These are phyloP conservation scores for Acanthornis magna DNA, from an alignment of 2,797 vertebrate genomes.

Conservation along the genomic window DNA sequence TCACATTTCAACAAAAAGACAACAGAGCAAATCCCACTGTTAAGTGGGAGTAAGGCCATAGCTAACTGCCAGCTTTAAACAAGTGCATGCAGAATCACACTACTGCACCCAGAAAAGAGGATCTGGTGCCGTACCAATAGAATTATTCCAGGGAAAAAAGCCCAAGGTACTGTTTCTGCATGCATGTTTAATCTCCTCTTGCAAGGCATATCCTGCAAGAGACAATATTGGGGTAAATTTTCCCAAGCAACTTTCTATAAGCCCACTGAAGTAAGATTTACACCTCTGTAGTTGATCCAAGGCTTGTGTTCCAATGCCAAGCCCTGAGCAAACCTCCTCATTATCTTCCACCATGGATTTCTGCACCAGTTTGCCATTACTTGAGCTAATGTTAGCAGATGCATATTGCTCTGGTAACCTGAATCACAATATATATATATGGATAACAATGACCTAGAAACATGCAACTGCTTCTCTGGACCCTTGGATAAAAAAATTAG, in stretches of 20 bases:
- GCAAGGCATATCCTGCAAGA: neutral
- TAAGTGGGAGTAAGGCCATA: neutral
- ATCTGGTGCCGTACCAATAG: neutral
- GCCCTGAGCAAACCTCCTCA: neutral
- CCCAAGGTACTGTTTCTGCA: neutral
- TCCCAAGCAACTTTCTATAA: neutral
- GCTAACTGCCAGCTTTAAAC: neutral
- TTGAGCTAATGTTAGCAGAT: neutral
- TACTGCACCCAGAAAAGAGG: neutral
- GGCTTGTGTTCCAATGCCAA: neutral
- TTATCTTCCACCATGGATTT: neutral
- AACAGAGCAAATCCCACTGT: neutral
- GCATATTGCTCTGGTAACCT: neutral
- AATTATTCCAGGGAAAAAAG: neutral
- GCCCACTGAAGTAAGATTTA: neutral
- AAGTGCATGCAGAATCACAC: neutral
- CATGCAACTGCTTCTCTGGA: neutral
- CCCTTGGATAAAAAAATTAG: neutral
- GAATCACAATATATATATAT: accelerated
- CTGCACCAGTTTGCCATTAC: neutral
- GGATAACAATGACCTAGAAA: neutral
- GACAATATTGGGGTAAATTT: neutral
- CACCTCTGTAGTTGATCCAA: neutral
- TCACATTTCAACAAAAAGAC: constrained; percentile 29
- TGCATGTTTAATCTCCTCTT: neutral